phyloP scores from a whole-genome alignment of 2,888 invertebrate species.

The Xylota sylvarum region DNA sequence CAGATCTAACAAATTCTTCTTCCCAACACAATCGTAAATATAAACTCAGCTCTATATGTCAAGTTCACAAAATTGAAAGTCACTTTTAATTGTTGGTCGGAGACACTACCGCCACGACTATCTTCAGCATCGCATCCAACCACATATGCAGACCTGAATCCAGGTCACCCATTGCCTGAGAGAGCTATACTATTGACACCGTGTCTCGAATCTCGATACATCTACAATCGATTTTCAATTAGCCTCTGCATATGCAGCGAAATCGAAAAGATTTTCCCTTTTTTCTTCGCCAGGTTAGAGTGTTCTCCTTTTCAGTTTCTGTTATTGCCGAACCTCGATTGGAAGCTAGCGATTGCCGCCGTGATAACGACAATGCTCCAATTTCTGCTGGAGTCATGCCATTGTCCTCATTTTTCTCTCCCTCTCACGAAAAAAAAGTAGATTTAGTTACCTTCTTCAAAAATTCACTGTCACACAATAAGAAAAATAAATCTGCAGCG shows the following conservation, averaged over 20 bases:
- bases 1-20: conserved; percentile 16
- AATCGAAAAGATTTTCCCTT: conserved; percentile 67
- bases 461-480: conserved; percentile 59
- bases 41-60: conserved; percentile 33
- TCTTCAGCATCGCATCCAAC: conserved; percentile 43
- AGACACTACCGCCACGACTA: conserved; percentile 14
- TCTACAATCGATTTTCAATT: conserved; percentile 59
- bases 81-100: conserved; percentile 67
- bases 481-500: conserved; percentile 51
- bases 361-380: conserved; percentile 69
- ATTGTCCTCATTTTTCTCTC: conserved; percentile 30
- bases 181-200: conserved; percentile 39
- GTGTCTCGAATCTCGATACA: conserved; percentile 19
- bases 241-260: conserved; percentile 56
- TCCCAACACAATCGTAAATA: conserved; percentile 8
- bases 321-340: conserved; percentile 42
- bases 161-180: conserved; percentile 59
- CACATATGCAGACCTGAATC: conserved; percentile 42
- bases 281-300: conserved; percentile 21
- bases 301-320: conserved; percentile 38
- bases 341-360: conserved; percentile 37
- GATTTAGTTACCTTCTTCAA: conserved; percentile 61
- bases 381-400: conserved; percentile 54
- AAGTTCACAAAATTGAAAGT: conserved; percentile 70
- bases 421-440: background rate